Conservation (phyloP, 1,140 invertebrate genomes). For the Drosophila cardini region DNA sequence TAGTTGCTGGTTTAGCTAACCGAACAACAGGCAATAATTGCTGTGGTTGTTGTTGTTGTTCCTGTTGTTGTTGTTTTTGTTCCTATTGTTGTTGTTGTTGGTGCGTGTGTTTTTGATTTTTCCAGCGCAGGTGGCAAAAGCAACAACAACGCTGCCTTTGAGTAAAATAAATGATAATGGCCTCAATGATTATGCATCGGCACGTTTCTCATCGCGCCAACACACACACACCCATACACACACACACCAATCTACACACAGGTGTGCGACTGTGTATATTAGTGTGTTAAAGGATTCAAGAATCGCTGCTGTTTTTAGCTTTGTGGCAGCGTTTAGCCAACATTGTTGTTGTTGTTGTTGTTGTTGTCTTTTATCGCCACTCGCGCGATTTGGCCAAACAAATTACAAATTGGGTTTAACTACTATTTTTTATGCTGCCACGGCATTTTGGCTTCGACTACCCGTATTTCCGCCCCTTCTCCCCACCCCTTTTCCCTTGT, state of each 20-base stretch:
- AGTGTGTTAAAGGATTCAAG: conserved; percentile 61
- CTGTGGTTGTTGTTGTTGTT: conserved; percentile 21
- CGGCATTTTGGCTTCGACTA: conserved; percentile 49
- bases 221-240: conserved; percentile 12
- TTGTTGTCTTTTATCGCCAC: conserved; percentile 42
- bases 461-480: background rate
- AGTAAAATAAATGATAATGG: conserved; percentile 83
- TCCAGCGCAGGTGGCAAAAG: conserved; percentile 39
- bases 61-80: conserved; percentile 21
- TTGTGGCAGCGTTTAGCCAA: conserved; percentile 11
- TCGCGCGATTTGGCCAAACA: conserved; percentile 75
- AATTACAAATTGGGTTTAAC: conserved; percentile 80
- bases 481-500: background rate
- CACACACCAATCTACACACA: conserved; percentile 32
- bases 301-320: conserved; percentile 14
- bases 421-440: conserved; percentile 68
- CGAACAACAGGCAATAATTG: conserved; percentile 21
- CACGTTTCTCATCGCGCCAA: conserved; percentile 73
- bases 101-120: conserved; percentile 77
- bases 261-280: conserved; percentile 20
- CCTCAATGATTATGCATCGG: conserved; percentile 81
- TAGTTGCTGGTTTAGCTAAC: conserved; percentile 36
- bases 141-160: conserved; percentile 69
- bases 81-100: conserved; percentile 34
- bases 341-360: conserved; percentile 23